Conservation (phyloP, 2,888 invertebrate genomes). For the Zonitis immaculata region DNA sequence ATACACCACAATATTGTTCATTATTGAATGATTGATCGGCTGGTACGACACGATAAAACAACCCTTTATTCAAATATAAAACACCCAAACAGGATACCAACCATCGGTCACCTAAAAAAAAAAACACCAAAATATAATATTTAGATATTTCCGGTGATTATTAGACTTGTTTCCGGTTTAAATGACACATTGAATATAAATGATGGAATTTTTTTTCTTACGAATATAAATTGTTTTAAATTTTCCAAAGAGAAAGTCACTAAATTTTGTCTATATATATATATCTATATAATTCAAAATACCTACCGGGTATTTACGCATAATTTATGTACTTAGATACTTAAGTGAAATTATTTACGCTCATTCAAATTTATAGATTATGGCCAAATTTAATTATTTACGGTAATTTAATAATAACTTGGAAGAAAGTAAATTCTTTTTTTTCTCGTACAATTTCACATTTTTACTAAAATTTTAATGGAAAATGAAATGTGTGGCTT, state of each 20-base stretch:
- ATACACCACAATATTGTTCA: conserved; percentile 70
- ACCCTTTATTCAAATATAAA: conserved; percentile 76
- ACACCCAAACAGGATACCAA: conserved; percentile 83
- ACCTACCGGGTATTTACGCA: background rate
- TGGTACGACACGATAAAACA: conserved; percentile 87
- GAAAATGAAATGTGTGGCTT: background rate
- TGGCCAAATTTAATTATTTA: no score
- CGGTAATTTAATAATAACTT: background rate
- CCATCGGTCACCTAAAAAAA: conserved; percentile 76
- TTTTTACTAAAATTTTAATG: background rate
- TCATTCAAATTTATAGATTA: background rate
- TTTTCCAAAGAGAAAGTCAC: background rate
- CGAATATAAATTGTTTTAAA: background rate
- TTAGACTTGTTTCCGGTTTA: background rate
- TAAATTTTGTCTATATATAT: no score
- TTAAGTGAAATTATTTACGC: background rate
- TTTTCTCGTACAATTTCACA: background rate
- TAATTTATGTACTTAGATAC: no score
- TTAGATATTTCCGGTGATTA: background rate
- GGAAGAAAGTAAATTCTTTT: background rate
- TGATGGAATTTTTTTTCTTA: background rate
- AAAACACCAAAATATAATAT: background rate
- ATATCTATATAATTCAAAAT: background rate
- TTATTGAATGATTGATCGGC: conserved; percentile 79
- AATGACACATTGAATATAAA: background rate